These are phyloP conservation scores for Peromyscus melanophrys DNA, from an alignment of 2,797 vertebrate genomes.

Conservation along the genomic window DNA sequence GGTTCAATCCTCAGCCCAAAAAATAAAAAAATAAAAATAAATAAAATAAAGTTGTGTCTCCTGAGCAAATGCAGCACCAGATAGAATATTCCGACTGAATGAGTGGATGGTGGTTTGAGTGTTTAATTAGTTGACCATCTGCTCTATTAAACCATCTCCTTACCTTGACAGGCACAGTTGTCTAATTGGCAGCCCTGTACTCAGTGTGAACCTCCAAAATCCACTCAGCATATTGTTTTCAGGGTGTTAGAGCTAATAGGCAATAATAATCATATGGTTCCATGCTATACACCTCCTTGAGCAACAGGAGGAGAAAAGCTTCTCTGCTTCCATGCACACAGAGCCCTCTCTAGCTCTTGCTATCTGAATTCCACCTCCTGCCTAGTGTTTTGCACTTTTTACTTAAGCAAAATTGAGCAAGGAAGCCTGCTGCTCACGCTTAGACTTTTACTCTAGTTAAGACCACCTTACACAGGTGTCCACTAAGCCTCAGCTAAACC, in stretches of 20 bases:
- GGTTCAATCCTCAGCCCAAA: too few relatives aligned
- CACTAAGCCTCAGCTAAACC: not conserved
- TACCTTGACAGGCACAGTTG: conserved; percentile 11
- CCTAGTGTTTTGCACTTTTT: not conserved
- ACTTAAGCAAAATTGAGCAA: not conserved
- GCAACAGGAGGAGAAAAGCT: not conserved
- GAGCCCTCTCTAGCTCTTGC: not conserved
- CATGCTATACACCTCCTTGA: not conserved
- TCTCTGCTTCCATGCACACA: not conserved
- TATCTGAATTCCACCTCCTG: not conserved
- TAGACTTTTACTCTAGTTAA: not conserved
- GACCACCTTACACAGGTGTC: not conserved
- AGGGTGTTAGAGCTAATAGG: not conserved
- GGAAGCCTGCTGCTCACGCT: not conserved
- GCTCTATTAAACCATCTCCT: conserved; percentile 65
- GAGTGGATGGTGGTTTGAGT: not conserved
- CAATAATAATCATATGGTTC: fast-evolving
- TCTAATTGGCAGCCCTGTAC: conserved; percentile 32
- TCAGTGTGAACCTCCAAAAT: not conserved
- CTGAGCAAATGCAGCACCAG: not conserved
- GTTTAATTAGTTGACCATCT: conserved; percentile 72
- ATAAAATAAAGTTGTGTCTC: not conserved
- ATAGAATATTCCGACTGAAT: conserved; percentile 50
- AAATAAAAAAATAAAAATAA: too few relatives aligned
- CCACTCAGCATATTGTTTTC: not conserved